Conservation (phyloP, 2,797 vertebrate genomes). For the Micropoecilia bifurca region DNA sequence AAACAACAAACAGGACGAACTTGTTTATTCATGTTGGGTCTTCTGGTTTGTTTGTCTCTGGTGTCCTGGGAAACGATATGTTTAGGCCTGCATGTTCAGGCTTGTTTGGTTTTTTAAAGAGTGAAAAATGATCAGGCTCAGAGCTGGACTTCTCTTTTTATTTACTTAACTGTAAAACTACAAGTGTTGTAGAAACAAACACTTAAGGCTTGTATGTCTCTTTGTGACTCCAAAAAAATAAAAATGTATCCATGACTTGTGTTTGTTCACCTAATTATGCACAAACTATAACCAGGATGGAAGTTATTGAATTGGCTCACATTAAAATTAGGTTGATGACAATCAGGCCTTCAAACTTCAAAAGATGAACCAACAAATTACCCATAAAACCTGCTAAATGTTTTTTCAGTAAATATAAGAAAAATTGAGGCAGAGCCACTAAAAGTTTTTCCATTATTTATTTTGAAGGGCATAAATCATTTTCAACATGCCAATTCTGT, state of each 20-base stretch:
- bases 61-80: neutral
- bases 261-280: neutral
- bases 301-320: neutral
- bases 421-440: neutral
- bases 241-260: neutral
- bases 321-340: neutral
- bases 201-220: neutral
- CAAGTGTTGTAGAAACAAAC: neutral
- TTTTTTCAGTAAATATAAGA: neutral
- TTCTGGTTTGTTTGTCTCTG: neutral
- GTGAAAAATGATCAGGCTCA: neutral
- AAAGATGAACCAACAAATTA: neutral
- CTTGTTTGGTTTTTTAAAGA: neutral
- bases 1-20: neutral
- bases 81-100: neutral
- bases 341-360: neutral
- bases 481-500: neutral
- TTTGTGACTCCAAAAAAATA: neutral
- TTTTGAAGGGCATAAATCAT: neutral
- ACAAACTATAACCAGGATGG: neutral
- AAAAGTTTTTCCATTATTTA: neutral
- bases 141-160: conserved; percentile 4
- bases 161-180: neutral
- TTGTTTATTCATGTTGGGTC: neutral
- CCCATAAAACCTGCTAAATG: neutral